phyloP scores from a whole-genome alignment of 2,888 invertebrate genomes.

The Lasioglossum marginatum region DNA sequence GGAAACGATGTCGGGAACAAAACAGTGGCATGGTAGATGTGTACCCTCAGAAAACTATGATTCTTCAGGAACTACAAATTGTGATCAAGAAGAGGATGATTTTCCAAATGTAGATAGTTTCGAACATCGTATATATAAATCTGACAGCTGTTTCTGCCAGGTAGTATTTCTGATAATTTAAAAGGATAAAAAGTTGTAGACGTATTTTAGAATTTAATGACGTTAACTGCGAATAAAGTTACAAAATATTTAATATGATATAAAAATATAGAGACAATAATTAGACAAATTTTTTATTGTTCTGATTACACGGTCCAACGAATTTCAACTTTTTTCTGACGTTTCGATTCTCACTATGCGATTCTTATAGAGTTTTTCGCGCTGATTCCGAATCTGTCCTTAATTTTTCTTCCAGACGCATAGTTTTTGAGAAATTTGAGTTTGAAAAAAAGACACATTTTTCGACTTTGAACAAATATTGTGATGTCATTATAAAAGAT shows the following conservation, averaged over 20 bases:
- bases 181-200: not conserved
- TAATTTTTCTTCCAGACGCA: no score
- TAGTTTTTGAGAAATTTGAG: no score
- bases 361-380: no score
- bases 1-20: constrained; percentile 78
- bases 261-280: not conserved
- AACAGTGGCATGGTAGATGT: constrained; percentile 79
- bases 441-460: no score
- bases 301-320: no score
- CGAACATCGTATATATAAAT: constrained; percentile 61
- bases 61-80: constrained; percentile 79
- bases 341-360: no score
- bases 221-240: not conserved
- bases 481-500: no score
- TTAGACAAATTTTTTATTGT: not conserved
- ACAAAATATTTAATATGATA: not conserved
- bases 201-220: not conserved
- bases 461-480: no score
- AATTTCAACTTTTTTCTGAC: no score
- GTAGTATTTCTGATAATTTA: constrained; percentile 57
- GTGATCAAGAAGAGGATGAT: constrained; percentile 72
- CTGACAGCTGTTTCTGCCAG: constrained; percentile 81
- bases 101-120: constrained; percentile 24
- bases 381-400: no score
- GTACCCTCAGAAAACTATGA: constrained; percentile 80